A percentile compares a stretch with the other conserved stretches of the same genome.
These are phyloP conservation scores for Xylocampa areola DNA, from an alignment of 2,888 invertebrate species.

Conservation along the genomic window DNA sequence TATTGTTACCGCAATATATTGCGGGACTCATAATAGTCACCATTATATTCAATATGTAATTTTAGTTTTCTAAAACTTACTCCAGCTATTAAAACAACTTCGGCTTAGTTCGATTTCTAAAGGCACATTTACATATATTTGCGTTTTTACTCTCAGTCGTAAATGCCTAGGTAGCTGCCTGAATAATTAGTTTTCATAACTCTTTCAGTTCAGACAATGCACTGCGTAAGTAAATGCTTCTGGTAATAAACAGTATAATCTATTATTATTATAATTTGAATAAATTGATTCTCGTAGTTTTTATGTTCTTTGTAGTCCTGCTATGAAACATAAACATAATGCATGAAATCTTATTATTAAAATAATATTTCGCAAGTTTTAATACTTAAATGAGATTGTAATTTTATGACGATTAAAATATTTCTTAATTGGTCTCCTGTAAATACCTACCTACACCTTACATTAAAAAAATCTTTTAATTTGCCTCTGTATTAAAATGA, in stretches of 20 bases:
- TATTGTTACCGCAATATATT: constrained; percentile 77
- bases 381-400: constrained; percentile 19
- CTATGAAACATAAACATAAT: constrained; percentile 29
- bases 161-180: constrained; percentile 19
- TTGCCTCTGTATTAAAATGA: no score
- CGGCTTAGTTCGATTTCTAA: constrained; percentile 17
- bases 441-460: no score
- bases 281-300: constrained; percentile 7
- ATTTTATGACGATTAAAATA: no score
- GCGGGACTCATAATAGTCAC: constrained; percentile 76
- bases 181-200: constrained; percentile 22
- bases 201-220: constrained; percentile 13
- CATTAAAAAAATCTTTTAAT: no score
- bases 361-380: constrained; percentile 33
- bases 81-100: no score
- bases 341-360: constrained; percentile 51
- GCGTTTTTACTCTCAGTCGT: constrained; percentile 11
- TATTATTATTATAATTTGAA: constrained; percentile 8
- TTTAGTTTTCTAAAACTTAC: constrained; percentile 63
- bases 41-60: constrained; percentile 66
- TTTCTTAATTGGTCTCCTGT: no score
- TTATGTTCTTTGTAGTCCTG: constrained; percentile 14
- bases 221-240: constrained; percentile 14
- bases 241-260: constrained; percentile 13
- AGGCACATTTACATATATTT: constrained; percentile 7